Percentiles rank a stretch among this genome's conserved stretches.
Conservation (phyloP, 2,113 vertebrate genomes). For the Sturnira hondurensis region DNA sequence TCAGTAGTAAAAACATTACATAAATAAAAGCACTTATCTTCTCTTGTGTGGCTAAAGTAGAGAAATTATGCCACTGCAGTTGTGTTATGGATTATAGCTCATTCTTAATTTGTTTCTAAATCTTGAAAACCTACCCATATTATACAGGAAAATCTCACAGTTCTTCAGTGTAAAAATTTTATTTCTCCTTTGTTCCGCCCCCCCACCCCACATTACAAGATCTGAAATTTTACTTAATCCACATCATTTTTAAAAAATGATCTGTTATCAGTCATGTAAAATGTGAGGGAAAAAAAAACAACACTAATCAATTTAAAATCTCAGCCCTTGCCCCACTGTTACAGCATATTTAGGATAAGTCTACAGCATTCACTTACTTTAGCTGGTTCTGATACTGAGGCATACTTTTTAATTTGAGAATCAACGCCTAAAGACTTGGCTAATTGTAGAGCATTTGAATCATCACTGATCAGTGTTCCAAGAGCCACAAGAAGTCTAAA, state of each 20-base stretch:
- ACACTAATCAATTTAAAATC: slow-evolving; percentile 54
- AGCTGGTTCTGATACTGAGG: slow-evolving; percentile 90
- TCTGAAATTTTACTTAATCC: slow-evolving; percentile 73
- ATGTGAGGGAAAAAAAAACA: slow-evolving; percentile 49
- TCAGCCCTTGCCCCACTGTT: slow-evolving; percentile 28
- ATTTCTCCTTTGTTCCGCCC: slow-evolving; percentile 55
- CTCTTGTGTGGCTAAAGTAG: neutral
- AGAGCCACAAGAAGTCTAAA: slow-evolving; percentile 97
- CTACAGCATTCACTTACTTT: slow-evolving; percentile 96
- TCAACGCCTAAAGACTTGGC: slow-evolving; percentile 93
- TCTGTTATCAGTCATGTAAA: slow-evolving; percentile 72
- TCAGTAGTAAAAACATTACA: neutral
- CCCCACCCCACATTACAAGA: slow-evolving; percentile 51
- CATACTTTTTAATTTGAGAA: slow-evolving; percentile 94
- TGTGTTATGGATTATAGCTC: neutral
- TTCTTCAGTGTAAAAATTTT: slow-evolving; percentile 77
- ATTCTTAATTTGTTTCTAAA: neutral
- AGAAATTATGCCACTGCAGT: neutral
- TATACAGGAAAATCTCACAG: slow-evolving; percentile 67
- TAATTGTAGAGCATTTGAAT: slow-evolving; percentile 91
- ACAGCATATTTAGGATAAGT: slow-evolving; percentile 91
- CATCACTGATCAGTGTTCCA: slow-evolving; percentile 92
- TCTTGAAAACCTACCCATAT: slow-evolving; percentile 36
- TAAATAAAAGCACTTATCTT: neutral
- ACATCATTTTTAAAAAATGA: slow-evolving; percentile 66